A percentile compares a stretch with the other conserved stretches of the same genome.
phyloP scores from a whole-genome alignment of 1,140 invertebrate genomes.

The Bombus sylvicola region DNA sequence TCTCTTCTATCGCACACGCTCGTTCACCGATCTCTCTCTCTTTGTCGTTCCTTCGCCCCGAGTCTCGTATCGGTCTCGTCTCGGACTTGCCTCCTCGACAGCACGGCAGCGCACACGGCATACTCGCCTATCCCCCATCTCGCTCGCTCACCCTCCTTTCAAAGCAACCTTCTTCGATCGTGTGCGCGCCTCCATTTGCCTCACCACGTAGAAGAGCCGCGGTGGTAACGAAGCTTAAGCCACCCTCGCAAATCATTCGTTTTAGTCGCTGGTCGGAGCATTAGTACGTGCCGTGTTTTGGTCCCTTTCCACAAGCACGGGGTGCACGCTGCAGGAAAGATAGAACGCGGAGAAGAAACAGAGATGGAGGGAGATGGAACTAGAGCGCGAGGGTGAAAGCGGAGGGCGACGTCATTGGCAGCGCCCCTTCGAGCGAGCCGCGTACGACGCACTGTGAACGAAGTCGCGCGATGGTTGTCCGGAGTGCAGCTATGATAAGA shows the following conservation, averaged over 20 bases:
- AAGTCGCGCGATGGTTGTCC: background rate
- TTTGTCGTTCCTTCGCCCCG: background rate
- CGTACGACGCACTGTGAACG: background rate
- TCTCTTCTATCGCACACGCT: constrained; percentile 27
- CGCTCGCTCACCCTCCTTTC: background rate
- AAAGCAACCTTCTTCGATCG: constrained; percentile 8
- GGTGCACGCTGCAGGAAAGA: no score
- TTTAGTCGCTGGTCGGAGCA: constrained; percentile 60
- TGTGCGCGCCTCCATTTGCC: constrained; percentile 51
- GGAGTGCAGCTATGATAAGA: constrained; percentile 16
- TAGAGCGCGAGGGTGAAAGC: no score
- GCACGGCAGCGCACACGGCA: background rate
- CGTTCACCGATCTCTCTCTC: background rate
- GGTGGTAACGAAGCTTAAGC: constrained; percentile 69
- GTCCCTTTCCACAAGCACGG: no score
- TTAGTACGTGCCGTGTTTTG: constrained; percentile 59
- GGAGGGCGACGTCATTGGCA: background rate
- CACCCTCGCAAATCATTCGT: constrained; percentile 71
- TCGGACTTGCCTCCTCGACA: background rate
- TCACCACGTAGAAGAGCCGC: constrained; percentile 47
- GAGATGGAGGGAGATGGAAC: no score
- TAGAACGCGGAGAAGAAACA: no score
- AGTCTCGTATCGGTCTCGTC: background rate
- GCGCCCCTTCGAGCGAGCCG: background rate
- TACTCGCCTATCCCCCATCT: background rate